Conservation (phyloP, 2,888 invertebrate genomes). For the Apamea epomidion region DNA sequence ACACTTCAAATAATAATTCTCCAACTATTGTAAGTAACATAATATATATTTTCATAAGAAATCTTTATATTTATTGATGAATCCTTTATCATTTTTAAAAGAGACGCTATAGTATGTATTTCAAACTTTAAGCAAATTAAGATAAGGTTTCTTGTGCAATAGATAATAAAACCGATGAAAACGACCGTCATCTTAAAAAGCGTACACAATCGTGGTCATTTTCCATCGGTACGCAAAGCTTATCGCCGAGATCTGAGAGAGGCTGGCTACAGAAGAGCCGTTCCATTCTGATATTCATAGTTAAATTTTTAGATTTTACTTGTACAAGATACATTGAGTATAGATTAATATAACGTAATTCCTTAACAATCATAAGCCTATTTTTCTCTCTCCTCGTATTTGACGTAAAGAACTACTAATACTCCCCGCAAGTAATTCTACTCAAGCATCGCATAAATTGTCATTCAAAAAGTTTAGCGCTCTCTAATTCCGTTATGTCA, state of each 20-base stretch:
- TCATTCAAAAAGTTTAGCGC: background rate
- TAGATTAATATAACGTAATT: too few species aligned
- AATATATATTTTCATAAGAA: background rate
- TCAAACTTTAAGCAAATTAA: background rate
- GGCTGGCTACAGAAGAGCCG: conserved; percentile 14
- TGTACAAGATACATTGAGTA: background rate
- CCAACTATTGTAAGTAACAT: background rate
- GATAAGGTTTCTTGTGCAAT: background rate
- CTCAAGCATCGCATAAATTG: background rate
- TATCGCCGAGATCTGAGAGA: background rate
- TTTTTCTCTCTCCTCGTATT: background rate
- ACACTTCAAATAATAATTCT: background rate
- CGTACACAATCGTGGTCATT: conserved; percentile 24
- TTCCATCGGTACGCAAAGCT: conserved; percentile 14
- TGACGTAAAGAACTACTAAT: background rate
- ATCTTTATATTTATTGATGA: background rate
- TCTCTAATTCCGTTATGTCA: background rate
- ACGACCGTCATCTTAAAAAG: background rate
- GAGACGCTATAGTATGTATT: background rate
- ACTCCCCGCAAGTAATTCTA: background rate
- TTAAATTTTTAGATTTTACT: background rate
- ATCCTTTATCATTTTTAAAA: background rate
- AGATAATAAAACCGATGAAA: conserved; percentile 8
- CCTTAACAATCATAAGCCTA: background rate
- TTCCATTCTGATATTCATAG: background rate